Evolutionary conservation across 2,888 invertebrate genomes (phyloP).

Genomic region (Fragum fragum): DNA sequence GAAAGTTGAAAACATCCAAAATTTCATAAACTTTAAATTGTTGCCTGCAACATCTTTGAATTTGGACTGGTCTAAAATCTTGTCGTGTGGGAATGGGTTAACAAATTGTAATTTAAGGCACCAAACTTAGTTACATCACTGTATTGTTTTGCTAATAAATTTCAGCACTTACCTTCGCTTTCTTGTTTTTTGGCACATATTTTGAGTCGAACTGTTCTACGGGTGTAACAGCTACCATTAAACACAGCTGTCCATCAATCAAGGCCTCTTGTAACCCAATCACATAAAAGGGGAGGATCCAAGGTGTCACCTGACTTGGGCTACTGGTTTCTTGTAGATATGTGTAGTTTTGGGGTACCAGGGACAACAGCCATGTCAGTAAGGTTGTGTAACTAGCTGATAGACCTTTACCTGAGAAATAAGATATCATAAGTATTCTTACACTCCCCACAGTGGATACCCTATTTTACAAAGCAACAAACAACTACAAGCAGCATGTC

Average conservation of each 20-base stretch:
- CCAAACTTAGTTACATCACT: no score
- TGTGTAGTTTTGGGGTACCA: slow-evolving; percentile 81
- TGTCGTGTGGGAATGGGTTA: no score
- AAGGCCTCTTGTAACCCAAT: slow-evolving; percentile 83
- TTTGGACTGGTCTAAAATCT: no score
- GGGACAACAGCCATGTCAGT: slow-evolving; percentile 82
- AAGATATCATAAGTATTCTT: no score
- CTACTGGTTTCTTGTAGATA: slow-evolving; percentile 65
- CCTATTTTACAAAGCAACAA: no score
- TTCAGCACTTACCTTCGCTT: slow-evolving; percentile 74
- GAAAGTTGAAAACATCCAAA: no score
- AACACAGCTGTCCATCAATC: slow-evolving; percentile 78
- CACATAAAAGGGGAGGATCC: slow-evolving; percentile 80
- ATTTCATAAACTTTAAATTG: no score
- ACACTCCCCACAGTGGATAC: no score
- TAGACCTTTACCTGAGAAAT: slow-evolving; percentile 76
- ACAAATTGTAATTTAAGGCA: no score
- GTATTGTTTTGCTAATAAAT: no score
- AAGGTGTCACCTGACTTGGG: slow-evolving; percentile 41
- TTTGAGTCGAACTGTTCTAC: slow-evolving; percentile 74
- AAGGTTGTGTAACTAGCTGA: slow-evolving; percentile 82
- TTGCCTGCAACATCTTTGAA: no score
- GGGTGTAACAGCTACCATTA: slow-evolving; percentile 81
- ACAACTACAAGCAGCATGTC: no score
- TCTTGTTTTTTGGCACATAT: slow-evolving; percentile 72